Conservation (phyloP, 2,797 vertebrate genomes). For the Numenius phaeopus region DNA sequence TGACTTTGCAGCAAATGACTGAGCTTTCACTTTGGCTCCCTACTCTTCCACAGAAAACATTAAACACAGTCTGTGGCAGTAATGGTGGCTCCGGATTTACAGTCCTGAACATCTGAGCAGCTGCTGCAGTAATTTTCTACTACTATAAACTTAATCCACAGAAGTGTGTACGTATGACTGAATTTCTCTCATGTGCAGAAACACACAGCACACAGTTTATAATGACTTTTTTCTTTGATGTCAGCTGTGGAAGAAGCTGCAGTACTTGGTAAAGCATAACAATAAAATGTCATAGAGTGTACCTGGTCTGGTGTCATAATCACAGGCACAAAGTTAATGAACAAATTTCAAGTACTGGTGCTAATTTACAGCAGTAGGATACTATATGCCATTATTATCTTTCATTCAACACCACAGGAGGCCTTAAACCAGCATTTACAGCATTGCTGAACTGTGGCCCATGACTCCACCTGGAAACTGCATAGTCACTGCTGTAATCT, state of each 20-base stretch:
- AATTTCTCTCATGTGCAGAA: not conserved
- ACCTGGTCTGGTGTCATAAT: not conserved
- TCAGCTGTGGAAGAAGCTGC: not conserved
- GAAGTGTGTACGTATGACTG: accelerated
- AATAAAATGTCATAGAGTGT: not conserved
- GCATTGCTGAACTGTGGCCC: not conserved
- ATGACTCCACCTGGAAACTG: not conserved
- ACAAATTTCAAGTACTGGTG: not conserved
- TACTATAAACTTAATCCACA: not conserved
- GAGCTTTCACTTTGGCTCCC: not conserved
- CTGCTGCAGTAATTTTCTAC: not conserved
- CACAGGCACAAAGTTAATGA: not conserved
- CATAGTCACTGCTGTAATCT: not conserved
- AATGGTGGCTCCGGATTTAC: not conserved
- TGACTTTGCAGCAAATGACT: not conserved
- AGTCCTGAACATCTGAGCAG: not conserved
- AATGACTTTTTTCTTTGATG: not conserved
- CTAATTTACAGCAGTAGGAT: not conserved
- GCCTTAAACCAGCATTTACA: not conserved
- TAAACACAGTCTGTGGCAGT: accelerated
- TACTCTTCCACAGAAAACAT: not conserved
- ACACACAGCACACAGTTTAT: not conserved
- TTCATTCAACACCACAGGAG: not conserved
- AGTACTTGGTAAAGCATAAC: not conserved
- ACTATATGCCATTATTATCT: not conserved